Conservation (phyloP, 1,140 invertebrate species). For the Micrasema minimum region DNA sequence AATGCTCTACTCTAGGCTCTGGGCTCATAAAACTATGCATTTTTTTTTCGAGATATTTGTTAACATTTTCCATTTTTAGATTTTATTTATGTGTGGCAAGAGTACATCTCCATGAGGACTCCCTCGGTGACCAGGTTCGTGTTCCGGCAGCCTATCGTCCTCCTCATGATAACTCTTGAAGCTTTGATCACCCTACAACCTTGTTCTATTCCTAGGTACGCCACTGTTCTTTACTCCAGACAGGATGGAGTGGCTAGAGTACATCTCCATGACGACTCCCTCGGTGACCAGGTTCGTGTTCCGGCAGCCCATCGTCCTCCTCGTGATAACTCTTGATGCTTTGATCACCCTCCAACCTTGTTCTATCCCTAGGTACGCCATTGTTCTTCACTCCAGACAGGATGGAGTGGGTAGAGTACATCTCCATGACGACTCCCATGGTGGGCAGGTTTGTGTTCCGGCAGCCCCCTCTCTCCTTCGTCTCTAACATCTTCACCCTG, state of each 20-base stretch:
- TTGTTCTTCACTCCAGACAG: slow-evolving; percentile 64
- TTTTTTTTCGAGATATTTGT: too few species aligned
- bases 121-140: slow-evolving; percentile 70
- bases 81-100: too few species aligned
- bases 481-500: slow-evolving; percentile 72
- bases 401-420: slow-evolving; percentile 68
- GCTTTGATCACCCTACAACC: too few species aligned
- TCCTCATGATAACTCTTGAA: too few species aligned
- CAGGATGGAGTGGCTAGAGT: slow-evolving; percentile 67
- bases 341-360: slow-evolving; percentile 44
- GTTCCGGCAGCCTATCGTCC: slow-evolving; percentile 72
- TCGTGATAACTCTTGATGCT: too few species aligned
- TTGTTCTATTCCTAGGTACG: slow-evolving; percentile 35
- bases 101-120: slow-evolving; percentile 73
- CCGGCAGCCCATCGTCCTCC: slow-evolving; percentile 71
- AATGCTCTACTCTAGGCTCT: too few species aligned
- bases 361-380: slow-evolving; percentile 47
- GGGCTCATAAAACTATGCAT: too few species aligned
- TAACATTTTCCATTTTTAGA: too few species aligned
- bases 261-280: slow-evolving; percentile 71
- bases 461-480: slow-evolving; percentile 71
- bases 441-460: slow-evolving; percentile 71
- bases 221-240: slow-evolving; percentile 63
- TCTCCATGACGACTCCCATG: slow-evolving; percentile 71
- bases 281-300: slow-evolving; percentile 72